Evolutionary conservation across 2,888 invertebrate genomes (phyloP).

Genomic region (Coelogynopora nodosa): DNA sequence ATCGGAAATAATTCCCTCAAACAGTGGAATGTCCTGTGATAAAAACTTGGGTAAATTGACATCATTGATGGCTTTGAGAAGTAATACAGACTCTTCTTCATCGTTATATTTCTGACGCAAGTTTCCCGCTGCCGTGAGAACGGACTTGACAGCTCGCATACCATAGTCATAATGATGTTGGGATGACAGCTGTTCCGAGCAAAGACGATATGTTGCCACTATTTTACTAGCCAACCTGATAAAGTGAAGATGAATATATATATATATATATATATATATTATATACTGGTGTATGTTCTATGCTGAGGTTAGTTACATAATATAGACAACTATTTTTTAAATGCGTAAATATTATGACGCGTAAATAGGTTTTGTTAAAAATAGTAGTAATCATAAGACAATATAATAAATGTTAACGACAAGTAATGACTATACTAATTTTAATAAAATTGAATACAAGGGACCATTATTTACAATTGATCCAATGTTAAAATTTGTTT

Average conservation of each 20-base stretch:
- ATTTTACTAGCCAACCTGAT: constrained; percentile 62
- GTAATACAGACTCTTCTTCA: constrained; percentile 56
- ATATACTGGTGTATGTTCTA: too few species aligned
- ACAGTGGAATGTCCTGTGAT: constrained; percentile 61
- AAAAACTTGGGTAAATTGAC: constrained; percentile 63
- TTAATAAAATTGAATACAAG: too few species aligned
- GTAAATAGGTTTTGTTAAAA: too few species aligned
- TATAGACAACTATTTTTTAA: too few species aligned
- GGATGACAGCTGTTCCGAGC: constrained; percentile 62
- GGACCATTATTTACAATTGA: too few species aligned
- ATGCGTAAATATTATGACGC: too few species aligned
- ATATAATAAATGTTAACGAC: too few species aligned
- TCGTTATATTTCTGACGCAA: constrained; percentile 60
- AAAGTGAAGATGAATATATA: constrained; percentile 42
- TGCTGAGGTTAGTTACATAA: too few species aligned
- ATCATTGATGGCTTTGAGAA: constrained; percentile 62
- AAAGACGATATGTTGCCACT: constrained; percentile 61
- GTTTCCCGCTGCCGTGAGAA: constrained; percentile 62
- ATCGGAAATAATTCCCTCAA: constrained; percentile 62
- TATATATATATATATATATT: too few species aligned
- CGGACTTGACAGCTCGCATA: constrained; percentile 63
- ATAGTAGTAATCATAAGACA: too few species aligned
- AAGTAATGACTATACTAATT: too few species aligned
- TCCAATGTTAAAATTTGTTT: too few species aligned
- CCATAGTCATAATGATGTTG: constrained; percentile 65